These are phyloP conservation scores for Lasiurus borealis DNA, from an alignment of 2,113 vertebrate genomes.

Conservation along the genomic window DNA sequence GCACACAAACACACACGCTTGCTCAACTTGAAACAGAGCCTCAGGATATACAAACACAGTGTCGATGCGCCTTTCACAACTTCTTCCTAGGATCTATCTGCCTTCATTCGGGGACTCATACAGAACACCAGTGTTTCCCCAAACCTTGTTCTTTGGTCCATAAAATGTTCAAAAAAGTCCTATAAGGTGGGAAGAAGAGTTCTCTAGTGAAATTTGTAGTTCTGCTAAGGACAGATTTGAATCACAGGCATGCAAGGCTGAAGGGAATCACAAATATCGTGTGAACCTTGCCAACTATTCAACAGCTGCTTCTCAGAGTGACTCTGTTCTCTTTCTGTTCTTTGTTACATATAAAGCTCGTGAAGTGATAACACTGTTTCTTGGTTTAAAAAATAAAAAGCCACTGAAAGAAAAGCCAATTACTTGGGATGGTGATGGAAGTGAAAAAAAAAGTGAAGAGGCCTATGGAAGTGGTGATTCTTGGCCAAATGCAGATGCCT, in stretches of 20 bases:
- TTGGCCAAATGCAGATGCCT: not conserved
- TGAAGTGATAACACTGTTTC: not conserved
- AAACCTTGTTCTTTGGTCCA: not conserved
- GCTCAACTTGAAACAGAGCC: not conserved
- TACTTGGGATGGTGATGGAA: not conserved
- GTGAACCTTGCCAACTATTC: not conserved
- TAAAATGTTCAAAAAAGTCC: not conserved
- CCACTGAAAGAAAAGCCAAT: slow-evolving; percentile 38
- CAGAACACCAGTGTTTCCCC: not conserved
- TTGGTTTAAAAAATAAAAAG: slow-evolving; percentile 41
- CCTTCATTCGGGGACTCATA: slow-evolving; percentile 6
- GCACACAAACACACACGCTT: not conserved
- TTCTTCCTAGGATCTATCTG: not conserved
- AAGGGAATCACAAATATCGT: not conserved
- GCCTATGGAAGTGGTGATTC: not conserved
- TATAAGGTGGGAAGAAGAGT: not conserved
- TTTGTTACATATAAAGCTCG: not conserved
- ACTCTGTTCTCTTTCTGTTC: not conserved
- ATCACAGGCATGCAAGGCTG: not conserved
- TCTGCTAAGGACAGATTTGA: not conserved
- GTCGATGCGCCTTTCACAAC: not conserved
- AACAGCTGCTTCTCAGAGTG: not conserved
- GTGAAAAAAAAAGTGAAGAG: not conserved
- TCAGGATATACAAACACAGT: not conserved
- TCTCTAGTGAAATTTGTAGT: not conserved